phyloP scores from a whole-genome alignment of 1,140 invertebrate species.

The Achatina immaculata region DNA sequence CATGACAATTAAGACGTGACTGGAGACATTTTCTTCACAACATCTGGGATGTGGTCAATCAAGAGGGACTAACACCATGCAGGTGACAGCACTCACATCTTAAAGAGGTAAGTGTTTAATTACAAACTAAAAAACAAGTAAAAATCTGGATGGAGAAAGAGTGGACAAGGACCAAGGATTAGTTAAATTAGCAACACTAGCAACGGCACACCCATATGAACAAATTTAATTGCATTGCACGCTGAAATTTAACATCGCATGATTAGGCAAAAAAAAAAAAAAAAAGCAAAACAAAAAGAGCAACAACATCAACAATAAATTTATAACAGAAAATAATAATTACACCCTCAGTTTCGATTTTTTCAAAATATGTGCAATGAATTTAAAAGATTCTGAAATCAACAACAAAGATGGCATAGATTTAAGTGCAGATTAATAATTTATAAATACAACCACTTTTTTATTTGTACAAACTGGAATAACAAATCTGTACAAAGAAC shows the following conservation, averaged over 20 bases:
- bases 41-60: no score
- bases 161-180: background rate
- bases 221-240: background rate
- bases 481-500: background rate
- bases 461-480: background rate
- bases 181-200: conserved; percentile 3
- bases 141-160: background rate
- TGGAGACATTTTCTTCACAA: no score
- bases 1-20: no score
- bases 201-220: background rate
- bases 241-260: background rate
- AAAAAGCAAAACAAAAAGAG: conserved; percentile 16
- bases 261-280: conserved; percentile 4
- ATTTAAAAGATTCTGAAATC: background rate
- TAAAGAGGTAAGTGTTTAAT: no score
- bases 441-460: background rate
- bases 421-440: background rate
- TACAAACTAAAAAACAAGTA: no score
- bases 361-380: background rate
- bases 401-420: background rate
- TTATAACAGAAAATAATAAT: no score
- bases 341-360: no score
- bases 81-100: no score
- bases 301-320: conserved; percentile 4
- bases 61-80: no score